Evolutionary conservation across 2,113 vertebrate species (phyloP), one percentile per base, ranked within the genome.

Genomic region (Brienomyrus brachyistius): DNA sequence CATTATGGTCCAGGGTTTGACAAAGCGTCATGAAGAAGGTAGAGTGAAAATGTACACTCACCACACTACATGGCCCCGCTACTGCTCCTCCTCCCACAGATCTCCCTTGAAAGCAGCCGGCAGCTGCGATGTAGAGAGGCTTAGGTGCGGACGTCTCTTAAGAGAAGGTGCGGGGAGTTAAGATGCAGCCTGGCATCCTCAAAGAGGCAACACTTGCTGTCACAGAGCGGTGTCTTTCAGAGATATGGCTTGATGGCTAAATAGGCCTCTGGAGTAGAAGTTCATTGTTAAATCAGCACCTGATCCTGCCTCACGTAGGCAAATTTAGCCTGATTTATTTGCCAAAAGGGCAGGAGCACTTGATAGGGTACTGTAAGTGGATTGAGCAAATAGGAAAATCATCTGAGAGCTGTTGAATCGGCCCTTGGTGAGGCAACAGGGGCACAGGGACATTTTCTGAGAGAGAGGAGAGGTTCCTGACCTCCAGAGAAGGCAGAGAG

Each of bases 201-300:
- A 86, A 31, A 86, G 45, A 31, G 9, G 48, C 84, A 48, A 5
- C 47, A 27, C 23, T 86, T 31, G n/a, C 13, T 51, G 50, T n/a
- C 10, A 52, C 3, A 15, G 10, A 83, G 80, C 1, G 43, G 15
- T 40, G 17, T 83, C 80, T 83, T 83, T 43, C 47, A 86, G 85
- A 35, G 85, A 86, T 54, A 15, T n/a, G 13, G 21, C 23, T 52
- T 52, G n/a, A 51, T 35, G 47, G 35, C 13, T 10, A 31, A 91
- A 93, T 91, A 93, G 91, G 92, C 89, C 90, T 92, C 90, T 40
- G 74, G 74, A 43, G 35, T 43, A 19, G 74, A 80, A 77, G 5
- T 35, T 77, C 35, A 74, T 74, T 74, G 70, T 77, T 17, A 40
- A 77, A 43, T 80, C 35, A 80, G 74, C 43, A 80, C 74, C 31